A percentile compares a stretch with the other conserved stretches of the same genome.
Conservation (phyloP, 2,888 invertebrate species). For the Elegia similella region DNA sequence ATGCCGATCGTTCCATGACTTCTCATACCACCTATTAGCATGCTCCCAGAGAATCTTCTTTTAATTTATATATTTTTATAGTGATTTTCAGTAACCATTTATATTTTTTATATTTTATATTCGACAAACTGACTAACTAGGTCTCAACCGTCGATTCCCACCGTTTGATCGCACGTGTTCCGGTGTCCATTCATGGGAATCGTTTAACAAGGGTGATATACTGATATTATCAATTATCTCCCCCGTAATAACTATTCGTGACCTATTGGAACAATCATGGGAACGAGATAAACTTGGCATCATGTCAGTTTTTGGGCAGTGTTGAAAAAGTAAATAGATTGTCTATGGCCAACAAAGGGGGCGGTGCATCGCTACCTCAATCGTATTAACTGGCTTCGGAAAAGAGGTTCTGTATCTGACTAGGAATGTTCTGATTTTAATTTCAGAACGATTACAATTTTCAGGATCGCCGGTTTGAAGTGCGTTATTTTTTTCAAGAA, state of each 20-base stretch:
- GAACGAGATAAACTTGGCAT: constrained; percentile 32
- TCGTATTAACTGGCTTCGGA: too few relatives aligned
- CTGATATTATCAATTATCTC: constrained; percentile 68
- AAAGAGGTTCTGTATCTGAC: too few relatives aligned
- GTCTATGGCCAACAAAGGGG: too few relatives aligned
- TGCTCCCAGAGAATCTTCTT: too few relatives aligned
- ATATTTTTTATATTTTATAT: background rate
- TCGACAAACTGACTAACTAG: background rate
- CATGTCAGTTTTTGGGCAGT: background rate
- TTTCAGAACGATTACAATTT: too few relatives aligned
- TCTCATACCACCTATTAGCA: too few relatives aligned
- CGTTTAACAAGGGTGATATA: constrained; percentile 71
- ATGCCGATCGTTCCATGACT: too few relatives aligned
- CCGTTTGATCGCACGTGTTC: constrained; percentile 44
- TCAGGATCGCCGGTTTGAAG: too few relatives aligned
- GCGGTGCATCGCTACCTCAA: too few relatives aligned
- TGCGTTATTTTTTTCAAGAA: background rate
- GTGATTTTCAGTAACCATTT: too few relatives aligned
- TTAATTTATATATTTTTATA: too few relatives aligned
- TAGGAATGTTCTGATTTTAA: too few relatives aligned
- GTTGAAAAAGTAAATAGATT: background rate
- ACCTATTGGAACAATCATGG: constrained; percentile 53
- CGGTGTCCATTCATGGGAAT: constrained; percentile 56
- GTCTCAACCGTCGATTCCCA: constrained; percentile 28
- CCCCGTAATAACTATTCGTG: constrained; percentile 44